These are phyloP conservation scores for Leucoraja erinaceus DNA, from an alignment of 2,113 vertebrate species.

Conservation along the genomic window DNA sequence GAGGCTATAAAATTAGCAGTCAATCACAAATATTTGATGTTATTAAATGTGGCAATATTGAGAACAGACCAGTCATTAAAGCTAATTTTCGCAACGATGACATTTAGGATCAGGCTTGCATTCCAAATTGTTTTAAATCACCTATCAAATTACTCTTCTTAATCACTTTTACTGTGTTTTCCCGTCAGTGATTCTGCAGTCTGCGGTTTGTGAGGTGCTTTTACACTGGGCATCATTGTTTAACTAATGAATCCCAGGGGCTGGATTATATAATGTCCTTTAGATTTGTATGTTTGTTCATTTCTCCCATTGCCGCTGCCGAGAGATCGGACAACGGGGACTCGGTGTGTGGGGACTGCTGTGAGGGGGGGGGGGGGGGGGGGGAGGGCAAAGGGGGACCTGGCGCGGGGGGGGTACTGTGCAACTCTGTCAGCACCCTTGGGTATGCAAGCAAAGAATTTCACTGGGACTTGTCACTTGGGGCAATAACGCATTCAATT, in stretches of 20 bases:
- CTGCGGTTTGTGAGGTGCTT: background rate
- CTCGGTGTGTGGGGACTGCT: no score
- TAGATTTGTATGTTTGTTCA: background rate
- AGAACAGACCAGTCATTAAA: background rate
- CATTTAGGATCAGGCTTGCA: background rate
- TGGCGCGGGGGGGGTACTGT: no score
- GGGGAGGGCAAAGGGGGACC: no score
- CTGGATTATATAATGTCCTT: background rate
- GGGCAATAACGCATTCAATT: no score
- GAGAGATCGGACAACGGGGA: no score
- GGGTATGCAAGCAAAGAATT: no score
- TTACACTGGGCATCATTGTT: background rate
- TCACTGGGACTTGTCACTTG: no score
- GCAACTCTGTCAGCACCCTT: no score
- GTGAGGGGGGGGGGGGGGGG: no score
- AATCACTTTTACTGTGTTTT: background rate
- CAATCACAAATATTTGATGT: background rate
- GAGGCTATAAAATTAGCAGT: background rate
- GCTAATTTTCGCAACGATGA: background rate
- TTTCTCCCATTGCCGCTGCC: background rate
- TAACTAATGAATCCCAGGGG: background rate
- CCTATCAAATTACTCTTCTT: background rate
- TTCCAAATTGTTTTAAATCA: constrained; percentile 21
- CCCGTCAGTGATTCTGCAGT: background rate
- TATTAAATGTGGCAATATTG: background rate